Evolutionary conservation across 2,888 invertebrate species (phyloP), one percentile per base, ranked within the genome.

Genomic region (Caenorhabditis sp.): DNA sequence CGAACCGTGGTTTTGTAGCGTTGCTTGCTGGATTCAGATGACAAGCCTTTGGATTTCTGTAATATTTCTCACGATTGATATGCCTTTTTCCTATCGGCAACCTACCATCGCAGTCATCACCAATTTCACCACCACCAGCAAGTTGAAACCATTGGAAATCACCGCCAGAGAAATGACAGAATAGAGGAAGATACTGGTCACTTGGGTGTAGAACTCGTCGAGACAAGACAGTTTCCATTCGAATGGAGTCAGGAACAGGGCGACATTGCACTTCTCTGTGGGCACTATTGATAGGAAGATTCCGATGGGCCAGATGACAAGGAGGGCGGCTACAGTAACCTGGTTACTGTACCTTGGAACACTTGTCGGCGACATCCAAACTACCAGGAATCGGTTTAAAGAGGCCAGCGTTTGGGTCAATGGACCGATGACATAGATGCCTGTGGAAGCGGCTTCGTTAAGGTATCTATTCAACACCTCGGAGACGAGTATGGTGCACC

Each of bases 331-430:
- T 20, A 64, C 37, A 1, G 64, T 50, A 26, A 60, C 28, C 24
- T 26, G 58, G 40, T 37, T 61, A 70, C 72, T 58, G 37, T n/a
- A 47, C 5, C 28, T 20, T 8, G 64, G 47, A 9, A 22, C 24
- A 5, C 20, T 18, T 4, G 28, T 35, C 22, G 72, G 50, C 4
- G 53, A 28, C n/a, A 62, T 26, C 32, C 58, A 69, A 13, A 77
- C 55, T 0, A 78, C 77, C 2, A 69, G 56, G 18, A 78, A 64
- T 1, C 77, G 77, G 26, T 78, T 78, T 1, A 62, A 32, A 20
- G 77, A 22, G 6, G 68, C 61, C 18, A 62, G 26, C 1, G 35
- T 9, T 58, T 78, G 77, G 1, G 61, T 70, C 26, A 70, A 2
- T 1, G 77, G 77, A 4, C 71, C 60, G 20, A 6, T 18, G 22